Percentiles rank a stretch among this genome's conserved stretches.
These are phyloP conservation scores for Meles meles DNA, from an alignment of 2,113 vertebrate genomes.

Conservation along the genomic window DNA sequence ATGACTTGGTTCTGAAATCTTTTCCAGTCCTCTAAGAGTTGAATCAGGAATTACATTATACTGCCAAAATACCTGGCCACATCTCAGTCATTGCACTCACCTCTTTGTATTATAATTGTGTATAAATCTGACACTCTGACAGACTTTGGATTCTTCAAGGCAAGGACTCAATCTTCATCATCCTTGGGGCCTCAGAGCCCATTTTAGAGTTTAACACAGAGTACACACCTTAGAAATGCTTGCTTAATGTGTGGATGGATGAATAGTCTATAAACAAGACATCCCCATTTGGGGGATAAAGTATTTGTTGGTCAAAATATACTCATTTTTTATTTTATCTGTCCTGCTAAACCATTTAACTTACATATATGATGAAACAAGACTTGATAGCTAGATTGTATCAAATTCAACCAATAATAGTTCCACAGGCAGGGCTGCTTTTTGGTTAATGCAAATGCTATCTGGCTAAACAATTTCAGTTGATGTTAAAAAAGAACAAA, in stretches of 20 bases:
- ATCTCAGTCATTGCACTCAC: background rate
- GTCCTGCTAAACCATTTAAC: background rate
- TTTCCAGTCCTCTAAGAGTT: background rate
- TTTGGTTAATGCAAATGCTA: conserved; percentile 75
- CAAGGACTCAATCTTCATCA: background rate
- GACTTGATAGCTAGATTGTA: conserved; percentile 67
- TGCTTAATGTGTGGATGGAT: background rate
- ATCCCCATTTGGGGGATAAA: background rate
- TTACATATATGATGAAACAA: conserved; percentile 55
- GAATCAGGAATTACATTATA: background rate
- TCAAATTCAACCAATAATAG: conserved; percentile 77
- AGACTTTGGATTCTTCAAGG: background rate
- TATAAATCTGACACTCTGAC: background rate
- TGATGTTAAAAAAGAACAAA: conserved; percentile 67
- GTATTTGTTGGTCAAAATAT: background rate
- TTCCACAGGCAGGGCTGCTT: background rate
- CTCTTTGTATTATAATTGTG: background rate
- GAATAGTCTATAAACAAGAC: background rate
- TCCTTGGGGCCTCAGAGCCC: background rate
- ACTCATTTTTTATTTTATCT: background rate
- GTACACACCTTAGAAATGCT: background rate
- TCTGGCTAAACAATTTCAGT: conserved; percentile 76
- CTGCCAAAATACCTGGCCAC: background rate
- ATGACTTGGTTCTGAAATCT: background rate
- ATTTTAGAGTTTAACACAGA: background rate